Evolutionary conservation across 37 sponge, comb jelly and placozoan genomes (phyloP).

Genomic region (Theonella swinhoei): DNA sequence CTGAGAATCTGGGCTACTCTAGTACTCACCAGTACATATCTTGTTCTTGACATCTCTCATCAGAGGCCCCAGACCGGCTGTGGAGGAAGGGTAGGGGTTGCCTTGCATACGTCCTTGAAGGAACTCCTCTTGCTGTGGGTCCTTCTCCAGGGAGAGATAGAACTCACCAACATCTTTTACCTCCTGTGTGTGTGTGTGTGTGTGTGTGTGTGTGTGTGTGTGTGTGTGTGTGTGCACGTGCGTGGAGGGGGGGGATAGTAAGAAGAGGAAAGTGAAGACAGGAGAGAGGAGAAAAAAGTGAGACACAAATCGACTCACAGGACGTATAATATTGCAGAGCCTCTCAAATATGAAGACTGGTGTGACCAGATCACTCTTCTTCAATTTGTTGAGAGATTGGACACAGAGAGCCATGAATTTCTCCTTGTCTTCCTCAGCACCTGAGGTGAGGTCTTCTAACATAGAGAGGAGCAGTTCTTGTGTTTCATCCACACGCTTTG

Average conservation of each 20-base stretch:
- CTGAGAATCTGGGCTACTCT: too few relatives aligned
- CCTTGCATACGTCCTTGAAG: slow-evolving; percentile 97
- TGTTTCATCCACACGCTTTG: slow-evolving; percentile 88
- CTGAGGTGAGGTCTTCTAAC: slow-evolving; percentile 86
- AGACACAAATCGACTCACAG: slow-evolving; percentile 37
- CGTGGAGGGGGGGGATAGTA: too few relatives aligned
- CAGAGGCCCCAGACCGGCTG: slow-evolving; percentile 84
- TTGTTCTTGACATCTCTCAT: slow-evolving; percentile 98
- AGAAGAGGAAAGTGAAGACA: not conserved
- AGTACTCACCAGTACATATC: slow-evolving; percentile 84
- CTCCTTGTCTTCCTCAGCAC: slow-evolving; percentile 81
- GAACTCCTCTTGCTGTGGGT: slow-evolving; percentile 96
- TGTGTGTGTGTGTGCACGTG: not conserved
- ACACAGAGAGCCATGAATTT: slow-evolving; percentile 90
- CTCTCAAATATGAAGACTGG: slow-evolving; percentile 89
- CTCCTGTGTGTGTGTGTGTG: slow-evolving; percentile 43
- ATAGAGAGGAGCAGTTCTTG: slow-evolving; percentile 76
- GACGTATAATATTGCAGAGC: slow-evolving; percentile 85
- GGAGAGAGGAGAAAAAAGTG: not conserved
- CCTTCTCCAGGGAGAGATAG: slow-evolving; percentile 88
- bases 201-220: slow-evolving; percentile 1
- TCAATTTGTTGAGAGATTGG: slow-evolving; percentile 67
- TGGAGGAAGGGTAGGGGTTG: slow-evolving; percentile 86
- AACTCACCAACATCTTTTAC: slow-evolving; percentile 79
- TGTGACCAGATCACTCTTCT: slow-evolving; percentile 70